Evolutionary conservation across 1,140 invertebrate genomes (phyloP).

Genomic region (Camponotus floridanus): DNA sequence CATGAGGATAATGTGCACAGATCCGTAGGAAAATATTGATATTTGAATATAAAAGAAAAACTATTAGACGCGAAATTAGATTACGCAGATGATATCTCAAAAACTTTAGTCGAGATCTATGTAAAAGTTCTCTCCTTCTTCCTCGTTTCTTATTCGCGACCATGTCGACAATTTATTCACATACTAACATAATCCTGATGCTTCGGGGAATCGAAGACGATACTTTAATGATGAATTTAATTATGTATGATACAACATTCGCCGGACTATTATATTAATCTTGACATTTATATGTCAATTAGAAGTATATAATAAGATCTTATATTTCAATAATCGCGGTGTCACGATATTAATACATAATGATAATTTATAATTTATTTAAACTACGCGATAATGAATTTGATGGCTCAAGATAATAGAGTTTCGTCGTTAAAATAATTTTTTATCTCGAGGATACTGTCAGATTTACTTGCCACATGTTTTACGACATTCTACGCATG

Average conservation of each 20-base stretch:
- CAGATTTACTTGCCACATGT: neutral
- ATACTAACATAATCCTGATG: conserved; percentile 11
- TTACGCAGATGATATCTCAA: neutral
- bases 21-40: conserved; percentile 10
- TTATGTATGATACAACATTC: neutral
- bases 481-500: neutral
- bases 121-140: too few species aligned
- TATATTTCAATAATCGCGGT: neutral
- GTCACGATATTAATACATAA: neutral
- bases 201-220: neutral
- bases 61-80: neutral
- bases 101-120: neutral
- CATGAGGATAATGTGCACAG: neutral
- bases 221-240: neutral
- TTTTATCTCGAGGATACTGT: neutral
- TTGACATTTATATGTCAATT: conserved; percentile 8
- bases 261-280: neutral
- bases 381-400: neutral
- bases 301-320: neutral
- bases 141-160: neutral
- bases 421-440: neutral
- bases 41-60: neutral
- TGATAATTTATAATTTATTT: conserved; percentile 34
- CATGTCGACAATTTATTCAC: conserved; percentile 10
- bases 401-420: neutral